Evolutionary conservation across 2,113 vertebrate genomes (phyloP), one percentile per base, ranked within the genome.

Genomic region (Galeopterus variegatus): DNA sequence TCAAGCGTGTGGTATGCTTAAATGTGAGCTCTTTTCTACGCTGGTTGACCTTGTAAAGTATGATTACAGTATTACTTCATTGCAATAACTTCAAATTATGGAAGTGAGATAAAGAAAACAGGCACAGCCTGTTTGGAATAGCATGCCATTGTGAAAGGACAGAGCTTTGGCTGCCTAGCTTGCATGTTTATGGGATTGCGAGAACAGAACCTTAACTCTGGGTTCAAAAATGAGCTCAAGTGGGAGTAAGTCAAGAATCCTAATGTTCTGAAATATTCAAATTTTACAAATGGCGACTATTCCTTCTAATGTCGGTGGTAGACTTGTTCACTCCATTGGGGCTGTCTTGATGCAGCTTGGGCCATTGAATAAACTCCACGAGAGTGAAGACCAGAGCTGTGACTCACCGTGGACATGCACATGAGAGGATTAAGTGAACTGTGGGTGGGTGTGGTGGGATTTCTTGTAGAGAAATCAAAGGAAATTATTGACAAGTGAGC

Each of bases 401-500:
- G 90, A 69, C 31, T 75, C 87, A 17, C 24, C 12, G 1, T 64
- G 62, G 19, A 10, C n/a, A 6, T 31, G 4, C 33, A 33, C 13
- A 67, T 0, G 18, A 69, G 60, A 67, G 33, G 73, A 67, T 67
- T 11, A n/a, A 92, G 21, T 72, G 41, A 36, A 62, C 18, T 60
- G 15, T 65, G 11, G 28, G 50, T 50, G 36, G 26, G 77, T 48
- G 5, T 36, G 58, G 36, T 23, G 19, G 21, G 41, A 75, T 17
- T 6, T 31, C 62, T 60, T 45, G 36, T 24, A 17, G 23, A 84
- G 54, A 92, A 82, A 88, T 80, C 69, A 83, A 70, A 76, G 65
- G 72, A 81, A 94, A 69, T 87, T 31, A 80, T 8, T 79, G 64
- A 81, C 90, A 75, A 54, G 52, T 93, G 69, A 76, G 65, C 73